phyloP scores from a whole-genome alignment of 37 sponge, comb jelly and placozoan species.

The Mnemiopsis leidyi region DNA sequence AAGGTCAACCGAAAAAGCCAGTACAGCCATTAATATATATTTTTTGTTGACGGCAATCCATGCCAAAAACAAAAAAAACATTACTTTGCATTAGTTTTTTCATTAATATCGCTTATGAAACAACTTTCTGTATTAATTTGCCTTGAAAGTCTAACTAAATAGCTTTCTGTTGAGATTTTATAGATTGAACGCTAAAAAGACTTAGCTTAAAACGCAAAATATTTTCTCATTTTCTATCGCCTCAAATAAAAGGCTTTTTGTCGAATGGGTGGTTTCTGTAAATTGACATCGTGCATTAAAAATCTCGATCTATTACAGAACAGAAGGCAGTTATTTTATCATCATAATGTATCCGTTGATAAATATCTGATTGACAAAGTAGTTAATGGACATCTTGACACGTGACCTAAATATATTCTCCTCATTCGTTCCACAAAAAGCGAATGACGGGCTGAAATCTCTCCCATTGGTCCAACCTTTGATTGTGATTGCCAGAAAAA shows the following conservation, averaged over 20 bases:
- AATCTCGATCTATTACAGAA: background rate
- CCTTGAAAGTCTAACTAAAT: too few species aligned
- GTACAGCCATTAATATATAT: too few species aligned
- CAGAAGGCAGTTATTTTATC: background rate
- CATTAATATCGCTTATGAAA: too few species aligned
- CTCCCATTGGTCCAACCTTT: background rate
- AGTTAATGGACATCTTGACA: background rate
- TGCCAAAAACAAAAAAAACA: too few species aligned
- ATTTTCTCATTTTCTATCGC: background rate
- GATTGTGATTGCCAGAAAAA: background rate
- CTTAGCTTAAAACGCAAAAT: too few species aligned
- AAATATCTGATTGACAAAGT: background rate
- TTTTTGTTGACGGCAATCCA: too few species aligned
- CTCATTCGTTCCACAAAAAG: background rate
- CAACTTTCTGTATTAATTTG: too few species aligned
- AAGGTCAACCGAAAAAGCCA: too few species aligned
- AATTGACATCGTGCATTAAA: background rate
- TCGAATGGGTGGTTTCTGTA: background rate
- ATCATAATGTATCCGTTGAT: background rate
- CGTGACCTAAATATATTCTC: background rate
- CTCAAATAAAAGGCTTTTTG: background rate
- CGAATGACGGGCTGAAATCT: background rate
- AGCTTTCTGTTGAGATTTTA: too few species aligned
- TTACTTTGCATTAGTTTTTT: too few species aligned
- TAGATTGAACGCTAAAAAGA: too few species aligned